Evolutionary conservation across 2,797 vertebrate species (phyloP).

Genomic region (Simalia tracyae): DNA sequence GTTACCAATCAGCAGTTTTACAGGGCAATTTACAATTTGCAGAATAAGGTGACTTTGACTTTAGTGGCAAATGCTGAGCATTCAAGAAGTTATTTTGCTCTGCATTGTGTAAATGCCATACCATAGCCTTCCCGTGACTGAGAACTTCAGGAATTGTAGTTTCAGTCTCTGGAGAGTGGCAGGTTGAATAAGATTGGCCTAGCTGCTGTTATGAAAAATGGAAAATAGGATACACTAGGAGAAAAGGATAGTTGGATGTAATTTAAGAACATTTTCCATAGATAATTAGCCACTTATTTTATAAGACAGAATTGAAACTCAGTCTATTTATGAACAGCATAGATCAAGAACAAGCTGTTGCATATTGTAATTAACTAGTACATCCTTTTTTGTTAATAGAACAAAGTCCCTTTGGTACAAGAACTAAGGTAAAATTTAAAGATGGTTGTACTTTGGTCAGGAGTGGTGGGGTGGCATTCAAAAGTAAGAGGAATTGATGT

Average conservation of each 20-base stretch:
- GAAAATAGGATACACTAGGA: background rate
- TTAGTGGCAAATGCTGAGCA: background rate
- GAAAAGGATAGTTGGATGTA: background rate
- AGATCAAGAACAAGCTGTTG: constrained; percentile 14
- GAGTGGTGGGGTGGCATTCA: background rate
- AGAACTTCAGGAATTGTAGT: background rate
- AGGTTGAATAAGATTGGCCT: background rate
- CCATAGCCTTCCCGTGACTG: background rate
- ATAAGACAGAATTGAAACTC: constrained; percentile 23
- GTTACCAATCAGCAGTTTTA: background rate
- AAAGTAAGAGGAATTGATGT: background rate
- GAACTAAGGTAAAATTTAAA: constrained; percentile 30
- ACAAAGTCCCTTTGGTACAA: constrained; percentile 48
- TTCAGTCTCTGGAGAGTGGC: background rate
- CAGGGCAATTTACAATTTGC: background rate
- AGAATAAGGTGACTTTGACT: background rate
- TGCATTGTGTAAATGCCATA: background rate
- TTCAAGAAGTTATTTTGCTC: constrained; percentile 11
- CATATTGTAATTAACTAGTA: constrained; percentile 50
- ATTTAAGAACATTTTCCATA: constrained; percentile 31
- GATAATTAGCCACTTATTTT: constrained; percentile 4
- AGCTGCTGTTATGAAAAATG: background rate
- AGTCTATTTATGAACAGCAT: constrained; percentile 24
- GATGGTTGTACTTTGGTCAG: constrained; percentile 1
- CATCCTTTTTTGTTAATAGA: constrained; percentile 55